A percentile compares a stretch with the other conserved stretches of the same genome.
These are phyloP conservation scores for Clunio marinus DNA, from an alignment of 2,888 invertebrate species.

Conservation along the genomic window DNA sequence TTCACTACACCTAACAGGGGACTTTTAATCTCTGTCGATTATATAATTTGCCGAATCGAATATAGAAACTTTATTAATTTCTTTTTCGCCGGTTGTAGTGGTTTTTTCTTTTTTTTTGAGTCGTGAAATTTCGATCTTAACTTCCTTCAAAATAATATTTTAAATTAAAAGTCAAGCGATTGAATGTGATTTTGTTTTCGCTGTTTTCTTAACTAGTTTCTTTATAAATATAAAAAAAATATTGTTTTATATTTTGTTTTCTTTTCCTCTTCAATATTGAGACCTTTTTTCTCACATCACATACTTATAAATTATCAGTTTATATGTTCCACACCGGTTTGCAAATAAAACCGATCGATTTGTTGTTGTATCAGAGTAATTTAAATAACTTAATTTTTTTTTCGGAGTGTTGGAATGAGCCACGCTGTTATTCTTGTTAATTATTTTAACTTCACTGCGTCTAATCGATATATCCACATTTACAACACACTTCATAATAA, in stretches of 20 bases:
- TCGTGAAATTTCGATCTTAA: neutral
- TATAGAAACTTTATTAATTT: conserved; percentile 17
- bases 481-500: neutral
- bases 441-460: conserved; percentile 2
- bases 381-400: too few relatives aligned
- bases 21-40: neutral
- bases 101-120: neutral
- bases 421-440: conserved; percentile 11
- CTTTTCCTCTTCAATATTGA: neutral
- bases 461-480: neutral
- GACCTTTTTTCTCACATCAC: conserved; percentile 25
- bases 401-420: conserved; percentile 18
- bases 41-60: conserved; percentile 33
- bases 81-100: conserved; percentile 30
- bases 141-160: conserved; percentile 6
- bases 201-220: conserved; percentile 27
- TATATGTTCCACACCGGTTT: conserved; percentile 34
- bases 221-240: neutral
- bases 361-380: neutral
- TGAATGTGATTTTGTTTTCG: conserved; percentile 13
- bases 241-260: neutral
- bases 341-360: conserved; percentile 18
- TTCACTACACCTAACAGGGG: neutral
- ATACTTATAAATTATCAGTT: conserved; percentile 33
- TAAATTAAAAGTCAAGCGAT: neutral